Conservation (phyloP, 2,888 invertebrate species). For the Drosophila rellima region DNA sequence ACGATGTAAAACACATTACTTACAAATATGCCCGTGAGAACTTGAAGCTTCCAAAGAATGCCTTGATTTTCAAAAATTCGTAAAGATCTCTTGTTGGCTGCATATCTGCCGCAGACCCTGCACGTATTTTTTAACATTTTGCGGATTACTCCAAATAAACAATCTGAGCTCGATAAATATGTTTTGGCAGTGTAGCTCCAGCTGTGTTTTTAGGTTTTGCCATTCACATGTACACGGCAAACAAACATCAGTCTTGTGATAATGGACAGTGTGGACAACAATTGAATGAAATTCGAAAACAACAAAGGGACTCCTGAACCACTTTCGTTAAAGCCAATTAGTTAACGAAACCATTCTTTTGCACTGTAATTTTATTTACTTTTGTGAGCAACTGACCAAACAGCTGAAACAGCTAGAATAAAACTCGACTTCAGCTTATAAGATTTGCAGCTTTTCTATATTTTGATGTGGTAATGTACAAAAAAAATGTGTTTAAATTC, state of each 20-base stretch:
- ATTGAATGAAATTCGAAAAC: not conserved
- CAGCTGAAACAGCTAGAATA: too few species aligned
- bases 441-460: too few species aligned
- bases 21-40: slow-evolving; percentile 41
- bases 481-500: slow-evolving; percentile 17
- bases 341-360: too few species aligned
- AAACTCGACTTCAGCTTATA: too few species aligned
- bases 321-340: too few species aligned
- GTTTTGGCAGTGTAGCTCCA: slow-evolving; percentile 19
- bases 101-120: slow-evolving; percentile 48
- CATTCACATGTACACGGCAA: slow-evolving; percentile 40
- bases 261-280: slow-evolving; percentile 15
- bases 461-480: too few species aligned
- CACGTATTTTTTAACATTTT: slow-evolving; percentile 55
- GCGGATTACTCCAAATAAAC: slow-evolving; percentile 6
- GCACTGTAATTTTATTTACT: too few species aligned
- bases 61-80: slow-evolving; percentile 46
- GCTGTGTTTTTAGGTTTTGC: slow-evolving; percentile 25
- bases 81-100: slow-evolving; percentile 40
- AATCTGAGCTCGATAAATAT: slow-evolving; percentile 10
- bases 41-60: slow-evolving; percentile 46
- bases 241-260: not conserved
- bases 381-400: too few species aligned
- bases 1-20: not conserved
- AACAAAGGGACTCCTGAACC: too few species aligned